Conservation (phyloP, 2,888 invertebrate genomes). For the Ctena decussata region DNA sequence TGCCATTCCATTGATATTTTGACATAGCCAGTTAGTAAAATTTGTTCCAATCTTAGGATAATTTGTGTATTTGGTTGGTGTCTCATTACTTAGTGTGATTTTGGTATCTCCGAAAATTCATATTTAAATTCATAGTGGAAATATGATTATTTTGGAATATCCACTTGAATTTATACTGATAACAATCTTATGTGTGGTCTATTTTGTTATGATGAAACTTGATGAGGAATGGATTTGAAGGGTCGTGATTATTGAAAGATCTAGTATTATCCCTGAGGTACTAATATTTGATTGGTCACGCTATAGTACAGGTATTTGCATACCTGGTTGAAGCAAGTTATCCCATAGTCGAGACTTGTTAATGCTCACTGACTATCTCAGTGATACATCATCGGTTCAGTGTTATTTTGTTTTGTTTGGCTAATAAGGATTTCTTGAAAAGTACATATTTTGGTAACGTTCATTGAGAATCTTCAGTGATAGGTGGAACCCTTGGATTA, state of each 20-base stretch:
- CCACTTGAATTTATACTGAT: background rate
- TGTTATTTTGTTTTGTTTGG: too few relatives aligned
- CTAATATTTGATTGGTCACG: background rate
- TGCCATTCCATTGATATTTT: too few relatives aligned
- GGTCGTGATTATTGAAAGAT: conserved; percentile 7
- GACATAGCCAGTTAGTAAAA: too few relatives aligned
- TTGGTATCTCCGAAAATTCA: too few relatives aligned
- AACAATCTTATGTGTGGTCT: background rate
- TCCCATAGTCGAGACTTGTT: background rate
- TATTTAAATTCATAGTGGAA: background rate
- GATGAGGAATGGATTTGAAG: background rate
- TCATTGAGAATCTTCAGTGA: too few relatives aligned
- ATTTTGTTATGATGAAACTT: conserved; percentile 3
- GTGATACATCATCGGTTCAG: background rate
- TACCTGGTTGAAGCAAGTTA: background rate
- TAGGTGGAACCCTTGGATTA: too few relatives aligned
- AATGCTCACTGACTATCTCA: background rate
- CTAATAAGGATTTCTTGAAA: too few relatives aligned
- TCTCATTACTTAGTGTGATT: too few relatives aligned
- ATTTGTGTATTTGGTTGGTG: too few relatives aligned
- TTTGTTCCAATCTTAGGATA: too few relatives aligned
- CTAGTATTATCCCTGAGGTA: conserved; percentile 5
- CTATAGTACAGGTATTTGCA: background rate
- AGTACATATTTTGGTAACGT: too few relatives aligned
- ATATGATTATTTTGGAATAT: background rate